Base-by-base conservation (phyloP, 1,140 invertebrate species). In the Venustaconcha ellipsiformis region DNA sequence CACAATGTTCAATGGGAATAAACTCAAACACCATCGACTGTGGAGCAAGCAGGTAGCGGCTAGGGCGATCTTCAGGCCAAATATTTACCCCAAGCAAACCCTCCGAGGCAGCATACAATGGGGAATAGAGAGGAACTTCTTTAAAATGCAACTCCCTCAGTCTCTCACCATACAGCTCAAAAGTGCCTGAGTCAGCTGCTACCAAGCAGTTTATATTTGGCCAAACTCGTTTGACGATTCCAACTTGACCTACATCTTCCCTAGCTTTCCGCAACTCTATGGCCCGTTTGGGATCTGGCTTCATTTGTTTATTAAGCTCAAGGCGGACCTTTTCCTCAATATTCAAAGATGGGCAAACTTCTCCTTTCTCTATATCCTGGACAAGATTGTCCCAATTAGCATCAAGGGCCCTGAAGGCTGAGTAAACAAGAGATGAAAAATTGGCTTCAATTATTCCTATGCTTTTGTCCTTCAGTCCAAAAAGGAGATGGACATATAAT, bases 71-170 rank as follows among this genome's bases (percentile, higher is more conserved):
- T 12, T 68, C 37, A 14, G 88, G 88, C 85, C 86, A 88, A 56
- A 88, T 83, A 67, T 90, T 89, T 13, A 90, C 62, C 8, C 89
- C 89, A 18, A 90, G 57, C 8, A 90, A 72, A n/a, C 89, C 89
- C 67, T 90, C 89, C 15, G 89, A 87, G 15, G 88, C 88, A 15
- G 88, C 88, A 81, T 90, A 90, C 14, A 89, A 72, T 13, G 88
- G 86, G 6, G 88, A 89, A 74, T 90, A 90, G 14, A 88, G 62
- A 14, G 82, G 83, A 17, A 86, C 78, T 23, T 81, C 86, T 77
- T 87, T 83, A 70, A 82, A 87, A 66, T 84, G 88, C 0, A 78
- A 78, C 15, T 86, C 76, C 64, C 83, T 70, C 26, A 90, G 70
- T 59, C 82, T 83, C 6, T 80, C 67, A 1, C 81, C 88, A 72